These are phyloP conservation scores for Phanerotoma sp. DNA, from an alignment of 2,888 invertebrate genomes.

Conservation along the genomic window DNA sequence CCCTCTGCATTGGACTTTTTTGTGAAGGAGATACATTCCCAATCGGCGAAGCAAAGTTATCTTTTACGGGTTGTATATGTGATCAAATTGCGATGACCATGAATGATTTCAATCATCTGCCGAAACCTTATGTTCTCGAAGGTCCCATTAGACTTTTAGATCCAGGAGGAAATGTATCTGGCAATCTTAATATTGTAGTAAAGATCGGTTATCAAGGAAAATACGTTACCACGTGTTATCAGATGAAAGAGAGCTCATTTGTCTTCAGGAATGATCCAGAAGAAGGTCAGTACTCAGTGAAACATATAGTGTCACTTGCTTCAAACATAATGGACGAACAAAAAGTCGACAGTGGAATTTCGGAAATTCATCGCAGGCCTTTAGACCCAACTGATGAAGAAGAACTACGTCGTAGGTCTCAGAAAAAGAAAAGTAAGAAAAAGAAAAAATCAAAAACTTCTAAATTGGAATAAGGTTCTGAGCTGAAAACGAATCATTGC, in stretches of 20 bases:
- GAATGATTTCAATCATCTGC: conserved; percentile 46
- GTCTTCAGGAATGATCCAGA: conserved; percentile 41
- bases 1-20: conserved; percentile 48
- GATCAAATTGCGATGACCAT: conserved; percentile 51
- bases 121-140: conserved; percentile 44
- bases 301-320: conserved; percentile 32
- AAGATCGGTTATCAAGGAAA: conserved; percentile 46
- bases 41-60: conserved; percentile 46
- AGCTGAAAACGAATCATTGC: neutral
- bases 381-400: conserved; percentile 25
- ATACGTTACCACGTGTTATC: conserved; percentile 44
- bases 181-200: conserved; percentile 43
- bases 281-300: conserved; percentile 41
- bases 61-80: conserved; percentile 49
- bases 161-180: conserved; percentile 48
- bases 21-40: conserved; percentile 50
- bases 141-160: conserved; percentile 44
- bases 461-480: neutral
- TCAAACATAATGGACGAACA: conserved; percentile 16
- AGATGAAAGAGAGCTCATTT: conserved; percentile 40
- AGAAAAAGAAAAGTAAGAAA: conserved; percentile 23
- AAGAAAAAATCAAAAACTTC: conserved; percentile 10
- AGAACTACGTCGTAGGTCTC: neutral
- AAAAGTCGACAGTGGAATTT: conserved; percentile 22
- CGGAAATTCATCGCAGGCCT: conserved; percentile 26